Conservation (phyloP, 2,113 vertebrate genomes). For the Gnathonemus longibarbis region DNA sequence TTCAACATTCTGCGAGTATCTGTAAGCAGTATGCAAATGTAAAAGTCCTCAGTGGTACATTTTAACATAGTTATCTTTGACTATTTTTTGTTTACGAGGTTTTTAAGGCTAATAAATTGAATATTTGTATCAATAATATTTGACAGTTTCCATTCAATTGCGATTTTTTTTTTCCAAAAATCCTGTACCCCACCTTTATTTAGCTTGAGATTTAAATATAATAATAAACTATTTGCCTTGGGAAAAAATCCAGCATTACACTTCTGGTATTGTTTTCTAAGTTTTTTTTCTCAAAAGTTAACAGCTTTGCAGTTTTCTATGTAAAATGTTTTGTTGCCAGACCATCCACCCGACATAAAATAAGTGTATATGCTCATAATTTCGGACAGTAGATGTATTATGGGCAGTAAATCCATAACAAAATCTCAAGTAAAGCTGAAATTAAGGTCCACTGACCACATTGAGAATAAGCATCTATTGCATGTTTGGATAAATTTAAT, state of each 20-base stretch:
- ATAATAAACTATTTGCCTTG: not conserved
- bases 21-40: not conserved
- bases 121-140: slow-evolving; percentile 11
- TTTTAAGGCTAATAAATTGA: slow-evolving; percentile 22
- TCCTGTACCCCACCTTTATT: not conserved
- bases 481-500: not conserved
- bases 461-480: not conserved
- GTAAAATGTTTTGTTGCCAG: not conserved
- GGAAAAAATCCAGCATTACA: not conserved
- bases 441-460: not conserved
- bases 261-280: not conserved
- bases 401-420: not conserved
- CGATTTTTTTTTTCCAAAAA: not conserved
- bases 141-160: slow-evolving; percentile 2
- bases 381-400: not conserved
- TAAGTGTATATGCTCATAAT: not conserved
- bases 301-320: not conserved
- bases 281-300: not conserved
- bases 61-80: not conserved
- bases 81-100: slow-evolving; percentile 3
- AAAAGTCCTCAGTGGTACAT: not conserved
- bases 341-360: not conserved
- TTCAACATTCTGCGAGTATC: not conserved
- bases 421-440: not conserved
- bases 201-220: slow-evolving; percentile 8